Conservation (phyloP, 1,140 invertebrate genomes). For the Chironomus striatipennis region DNA sequence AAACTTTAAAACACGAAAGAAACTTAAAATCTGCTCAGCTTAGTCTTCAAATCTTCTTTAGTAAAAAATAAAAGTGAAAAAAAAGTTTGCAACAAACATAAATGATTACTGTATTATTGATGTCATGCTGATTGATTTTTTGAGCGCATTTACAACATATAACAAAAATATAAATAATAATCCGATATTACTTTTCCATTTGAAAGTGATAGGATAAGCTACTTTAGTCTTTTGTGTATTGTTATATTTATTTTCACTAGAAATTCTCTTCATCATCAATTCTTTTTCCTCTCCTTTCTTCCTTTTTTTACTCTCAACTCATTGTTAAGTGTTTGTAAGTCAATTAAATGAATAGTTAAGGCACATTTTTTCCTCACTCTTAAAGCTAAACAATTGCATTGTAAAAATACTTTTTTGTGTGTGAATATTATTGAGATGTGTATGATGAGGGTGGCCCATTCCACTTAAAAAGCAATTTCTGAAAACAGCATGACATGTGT, state of each 20-base stretch:
- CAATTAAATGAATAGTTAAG: not conserved
- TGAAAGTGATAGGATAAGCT: conserved; percentile 1
- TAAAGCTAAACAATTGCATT: not conserved
- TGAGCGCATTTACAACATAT: not conserved
- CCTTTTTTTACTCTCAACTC: not conserved
- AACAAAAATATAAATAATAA: not conserved
- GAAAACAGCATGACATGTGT: conserved; percentile 7
- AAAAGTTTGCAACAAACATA: not conserved
- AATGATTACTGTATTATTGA: not conserved
- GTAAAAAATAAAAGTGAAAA: not conserved
- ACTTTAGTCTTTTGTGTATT: not conserved
- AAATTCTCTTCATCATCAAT: no score
- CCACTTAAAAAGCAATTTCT: conserved; percentile 13
- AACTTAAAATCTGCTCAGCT: not conserved
- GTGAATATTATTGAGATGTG: not conserved
- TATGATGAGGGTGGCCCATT: conserved; percentile 4
- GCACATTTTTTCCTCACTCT: not conserved
- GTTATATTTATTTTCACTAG: no score
- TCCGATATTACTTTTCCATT: conserved; percentile 7
- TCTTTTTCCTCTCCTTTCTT: not conserved
- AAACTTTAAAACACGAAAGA: not conserved
- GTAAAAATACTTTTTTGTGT: not conserved
- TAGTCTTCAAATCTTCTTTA: not conserved
- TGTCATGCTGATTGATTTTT: conserved; percentile 1
- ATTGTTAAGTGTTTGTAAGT: not conserved